Conservation (phyloP, 1,140 invertebrate genomes). For the Dreissena polymorpha region DNA sequence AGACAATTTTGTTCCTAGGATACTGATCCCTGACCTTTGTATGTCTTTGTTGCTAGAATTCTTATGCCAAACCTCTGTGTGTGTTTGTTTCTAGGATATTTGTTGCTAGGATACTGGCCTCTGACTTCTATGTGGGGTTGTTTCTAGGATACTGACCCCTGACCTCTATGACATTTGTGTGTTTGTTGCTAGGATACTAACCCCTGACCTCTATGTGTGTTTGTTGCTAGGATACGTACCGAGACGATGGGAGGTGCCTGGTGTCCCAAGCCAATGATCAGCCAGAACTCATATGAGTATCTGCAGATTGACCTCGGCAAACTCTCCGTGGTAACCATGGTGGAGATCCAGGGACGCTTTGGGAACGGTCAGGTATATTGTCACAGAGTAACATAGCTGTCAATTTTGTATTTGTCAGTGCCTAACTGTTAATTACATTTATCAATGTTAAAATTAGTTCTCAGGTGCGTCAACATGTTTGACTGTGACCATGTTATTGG, state of each 20-base stretch:
- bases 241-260: constrained; percentile 96
- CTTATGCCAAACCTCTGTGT: too few relatives aligned
- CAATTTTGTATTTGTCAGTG: too few relatives aligned
- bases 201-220: background rate
- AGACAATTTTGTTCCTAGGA: too few relatives aligned
- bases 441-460: too few relatives aligned
- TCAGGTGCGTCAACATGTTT: too few relatives aligned
- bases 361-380: constrained; percentile 91
- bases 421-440: too few relatives aligned
- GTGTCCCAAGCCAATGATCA: constrained; percentile 94
- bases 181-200: too few relatives aligned
- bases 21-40: too few relatives aligned
- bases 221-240: constrained; percentile 88
- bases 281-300: constrained; percentile 91
- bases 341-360: constrained; percentile 94
- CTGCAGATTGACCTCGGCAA: constrained; percentile 91
- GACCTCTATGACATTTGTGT: constrained; percentile 13
- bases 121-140: background rate
- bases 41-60: too few relatives aligned
- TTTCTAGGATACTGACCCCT: background rate
- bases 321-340: constrained; percentile 89
- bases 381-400: constrained; percentile 79
- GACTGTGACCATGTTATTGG: too few relatives aligned
- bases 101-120: too few relatives aligned
- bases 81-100: too few relatives aligned